phyloP scores from a whole-genome alignment of 1,140 invertebrate species.

The Heliconius melpomene region DNA sequence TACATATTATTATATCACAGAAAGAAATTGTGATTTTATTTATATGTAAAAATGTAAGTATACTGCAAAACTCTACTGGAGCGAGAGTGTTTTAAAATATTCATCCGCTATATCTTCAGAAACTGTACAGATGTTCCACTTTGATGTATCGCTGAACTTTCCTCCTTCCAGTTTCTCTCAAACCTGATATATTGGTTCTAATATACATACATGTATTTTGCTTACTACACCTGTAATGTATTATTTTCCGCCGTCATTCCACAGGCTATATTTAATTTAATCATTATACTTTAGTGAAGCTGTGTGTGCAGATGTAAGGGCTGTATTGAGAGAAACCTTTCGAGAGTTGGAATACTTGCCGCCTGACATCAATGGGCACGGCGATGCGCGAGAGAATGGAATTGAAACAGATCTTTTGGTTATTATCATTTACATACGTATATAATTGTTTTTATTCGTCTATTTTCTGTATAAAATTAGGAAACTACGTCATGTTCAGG shows the following conservation, averaged over 20 bases:
- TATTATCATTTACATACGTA: not conserved
- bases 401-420: not conserved
- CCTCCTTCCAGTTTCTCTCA: not conserved
- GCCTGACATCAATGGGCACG: slow-evolving; percentile 21
- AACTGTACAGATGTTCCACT: slow-evolving; percentile 1
- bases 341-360: slow-evolving; percentile 47
- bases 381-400: not conserved
- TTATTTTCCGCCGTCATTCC: not conserved
- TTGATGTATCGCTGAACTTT: not conserved
- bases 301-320: slow-evolving; percentile 50
- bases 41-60: too few relatives aligned
- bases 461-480: not conserved
- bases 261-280: too few relatives aligned
- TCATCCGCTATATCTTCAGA: slow-evolving; percentile 11
- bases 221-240: not conserved
- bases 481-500: not conserved
- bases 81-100: slow-evolving; percentile 1
- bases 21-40: too few relatives aligned
- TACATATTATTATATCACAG: too few relatives aligned
- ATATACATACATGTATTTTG: not conserved
- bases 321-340: slow-evolving; percentile 53
- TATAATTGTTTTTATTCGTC: not conserved
- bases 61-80: not conserved
- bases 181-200: not conserved
- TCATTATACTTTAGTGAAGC: slow-evolving; percentile 33